phyloP scores from a whole-genome alignment of 2,888 invertebrate genomes.

The Plemyria rubiginata region DNA sequence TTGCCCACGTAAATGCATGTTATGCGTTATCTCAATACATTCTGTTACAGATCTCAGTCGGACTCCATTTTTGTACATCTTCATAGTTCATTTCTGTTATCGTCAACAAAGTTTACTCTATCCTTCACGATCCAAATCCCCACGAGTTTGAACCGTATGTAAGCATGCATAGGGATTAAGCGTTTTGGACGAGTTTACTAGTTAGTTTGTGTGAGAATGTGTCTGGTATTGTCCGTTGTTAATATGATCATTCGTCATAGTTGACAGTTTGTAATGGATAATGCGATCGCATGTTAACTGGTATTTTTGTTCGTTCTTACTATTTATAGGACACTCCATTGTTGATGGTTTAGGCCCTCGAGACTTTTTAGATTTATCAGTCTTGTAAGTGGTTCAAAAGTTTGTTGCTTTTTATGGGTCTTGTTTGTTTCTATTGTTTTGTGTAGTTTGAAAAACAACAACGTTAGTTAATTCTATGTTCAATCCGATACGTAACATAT shows the following conservation, averaged over 20 bases:
- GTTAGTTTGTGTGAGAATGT: slow-evolving; percentile 36
- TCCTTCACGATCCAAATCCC: slow-evolving; percentile 11
- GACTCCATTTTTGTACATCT: slow-evolving; percentile 59
- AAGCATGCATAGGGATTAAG: slow-evolving; percentile 1
- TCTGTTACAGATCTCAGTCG: slow-evolving; percentile 65
- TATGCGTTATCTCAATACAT: slow-evolving; percentile 67
- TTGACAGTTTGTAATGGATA: slow-evolving; percentile 74
- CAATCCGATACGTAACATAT: too few relatives aligned
- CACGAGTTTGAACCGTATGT: slow-evolving; percentile 41
- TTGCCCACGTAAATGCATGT: slow-evolving; percentile 73
- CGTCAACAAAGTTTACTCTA: slow-evolving; percentile 34
- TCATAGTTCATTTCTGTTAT: slow-evolving; percentile 54
- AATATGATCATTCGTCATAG: slow-evolving; percentile 73
- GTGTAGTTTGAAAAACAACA: background rate
- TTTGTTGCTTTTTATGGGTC: slow-evolving; percentile 11
- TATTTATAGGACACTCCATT: slow-evolving; percentile 42
- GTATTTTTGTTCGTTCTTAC: slow-evolving; percentile 42
- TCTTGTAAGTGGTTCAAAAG: slow-evolving; percentile 37
- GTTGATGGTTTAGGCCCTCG: slow-evolving; percentile 39
- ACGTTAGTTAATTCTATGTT: background rate
- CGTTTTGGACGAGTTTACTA: slow-evolving; percentile 2
- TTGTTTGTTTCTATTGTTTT: slow-evolving; percentile 13
- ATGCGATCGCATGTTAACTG: slow-evolving; percentile 63
- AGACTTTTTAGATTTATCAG: slow-evolving; percentile 36
- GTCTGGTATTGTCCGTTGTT: slow-evolving; percentile 63